These are phyloP conservation scores for Hoplodrina ambigua DNA, from an alignment of 2,888 invertebrate species.

Conservation along the genomic window DNA sequence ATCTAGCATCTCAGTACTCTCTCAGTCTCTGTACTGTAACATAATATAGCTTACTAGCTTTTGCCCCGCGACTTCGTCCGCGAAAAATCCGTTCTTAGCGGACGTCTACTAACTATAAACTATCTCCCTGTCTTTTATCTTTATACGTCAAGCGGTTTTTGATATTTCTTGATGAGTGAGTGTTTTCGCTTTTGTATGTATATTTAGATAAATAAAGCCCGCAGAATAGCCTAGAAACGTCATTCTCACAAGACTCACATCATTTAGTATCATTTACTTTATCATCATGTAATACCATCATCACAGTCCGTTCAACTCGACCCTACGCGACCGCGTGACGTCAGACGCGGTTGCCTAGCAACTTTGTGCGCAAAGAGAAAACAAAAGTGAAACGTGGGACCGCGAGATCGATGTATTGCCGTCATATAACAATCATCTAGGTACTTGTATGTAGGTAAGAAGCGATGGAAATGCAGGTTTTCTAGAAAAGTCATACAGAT, in stretches of 20 bases:
- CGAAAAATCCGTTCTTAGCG: no score
- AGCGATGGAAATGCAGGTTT: background rate
- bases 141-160: no score
- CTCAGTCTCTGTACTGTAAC: no score
- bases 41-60: no score
- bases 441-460: conserved; percentile 28
- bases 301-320: conserved; percentile 54
- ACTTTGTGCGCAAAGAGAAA: conserved; percentile 70
- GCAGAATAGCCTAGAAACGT: conserved; percentile 3
- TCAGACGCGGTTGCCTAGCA: conserved; percentile 56
- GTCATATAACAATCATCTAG: conserved; percentile 58
- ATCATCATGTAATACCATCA: conserved; percentile 18
- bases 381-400: conserved; percentile 81
- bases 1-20: no score
- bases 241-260: background rate
- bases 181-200: no score
- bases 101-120: no score
- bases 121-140: no score
- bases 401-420: conserved; percentile 61
- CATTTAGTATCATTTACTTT: background rate
- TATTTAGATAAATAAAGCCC: no score
- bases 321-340: conserved; percentile 65
- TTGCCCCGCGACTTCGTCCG: no score
- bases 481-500: conserved; percentile 9
- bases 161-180: no score